Evolutionary conservation across 1,140 invertebrate genomes (phyloP).

Genomic region (Lucilia cuprina): DNA sequence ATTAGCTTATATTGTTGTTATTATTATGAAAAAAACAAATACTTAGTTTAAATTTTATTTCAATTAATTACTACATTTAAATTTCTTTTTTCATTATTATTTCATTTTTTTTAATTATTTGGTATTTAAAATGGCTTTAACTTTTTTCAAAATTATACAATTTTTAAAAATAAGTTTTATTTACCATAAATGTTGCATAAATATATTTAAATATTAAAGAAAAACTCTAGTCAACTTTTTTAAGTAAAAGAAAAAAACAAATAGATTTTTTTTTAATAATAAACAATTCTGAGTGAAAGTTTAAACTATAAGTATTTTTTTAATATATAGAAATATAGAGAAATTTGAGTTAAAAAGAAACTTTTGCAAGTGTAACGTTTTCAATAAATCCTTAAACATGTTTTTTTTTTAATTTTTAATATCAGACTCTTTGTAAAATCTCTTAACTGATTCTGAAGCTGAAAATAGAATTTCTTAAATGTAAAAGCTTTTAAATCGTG

Average conservation of each 20-base stretch:
- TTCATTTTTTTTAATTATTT: conserved; percentile 25
- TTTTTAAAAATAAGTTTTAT: background rate
- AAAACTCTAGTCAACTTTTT: background rate
- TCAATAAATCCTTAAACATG: background rate
- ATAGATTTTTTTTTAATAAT: no score
- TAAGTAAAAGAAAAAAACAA: no score
- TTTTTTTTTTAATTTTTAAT: background rate
- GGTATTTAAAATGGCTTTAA: conserved; percentile 32
- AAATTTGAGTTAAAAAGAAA: no score
- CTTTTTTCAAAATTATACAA: background rate
- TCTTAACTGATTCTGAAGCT: no score
- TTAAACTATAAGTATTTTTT: no score
- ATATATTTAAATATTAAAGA: background rate
- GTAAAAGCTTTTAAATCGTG: no score
- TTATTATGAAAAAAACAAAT: background rate
- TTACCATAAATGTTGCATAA: background rate
- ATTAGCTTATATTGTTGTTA: background rate
- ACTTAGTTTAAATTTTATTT: conserved; percentile 7
- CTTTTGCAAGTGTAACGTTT: no score
- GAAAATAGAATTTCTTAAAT: no score
- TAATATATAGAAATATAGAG: no score
- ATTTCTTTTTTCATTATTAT: background rate
- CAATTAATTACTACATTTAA: conserved; percentile 20
- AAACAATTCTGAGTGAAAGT: no score
- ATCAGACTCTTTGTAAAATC: background rate